phyloP scores from a whole-genome alignment of 2,113 vertebrate species.

The Dromaius novaehollandiae region DNA sequence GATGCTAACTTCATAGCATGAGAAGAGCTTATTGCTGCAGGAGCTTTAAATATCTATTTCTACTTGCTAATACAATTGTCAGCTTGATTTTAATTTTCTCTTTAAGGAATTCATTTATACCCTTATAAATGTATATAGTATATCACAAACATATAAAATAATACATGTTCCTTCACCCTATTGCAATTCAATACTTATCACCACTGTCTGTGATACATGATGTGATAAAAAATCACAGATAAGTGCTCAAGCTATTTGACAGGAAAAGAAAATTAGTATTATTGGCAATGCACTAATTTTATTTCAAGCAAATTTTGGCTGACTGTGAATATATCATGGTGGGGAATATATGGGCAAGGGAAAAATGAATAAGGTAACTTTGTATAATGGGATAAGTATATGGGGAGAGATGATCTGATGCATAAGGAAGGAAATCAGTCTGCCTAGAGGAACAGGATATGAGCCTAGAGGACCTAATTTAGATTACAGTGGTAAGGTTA shows the following conservation, averaged over 20 bases:
- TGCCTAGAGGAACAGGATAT: neutral
- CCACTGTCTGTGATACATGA: neutral
- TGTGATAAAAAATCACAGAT: neutral
- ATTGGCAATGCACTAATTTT: neutral
- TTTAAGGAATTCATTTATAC: neutral
- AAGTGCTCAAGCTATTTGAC: neutral
- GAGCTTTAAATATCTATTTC: neutral
- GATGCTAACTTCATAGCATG: neutral
- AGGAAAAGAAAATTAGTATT: neutral
- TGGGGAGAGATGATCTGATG: neutral
- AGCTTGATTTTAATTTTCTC: neutral
- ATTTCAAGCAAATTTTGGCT: neutral
- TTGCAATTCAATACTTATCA: neutral
- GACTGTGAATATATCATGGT: neutral
- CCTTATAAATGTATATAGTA: neutral
- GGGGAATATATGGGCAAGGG: neutral
- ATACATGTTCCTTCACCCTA: neutral
- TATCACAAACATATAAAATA: neutral
- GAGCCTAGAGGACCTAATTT: neutral
- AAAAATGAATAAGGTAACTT: neutral
- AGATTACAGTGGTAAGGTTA: neutral
- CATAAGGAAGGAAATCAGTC: neutral
- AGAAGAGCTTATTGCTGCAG: neutral
- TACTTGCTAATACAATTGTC: neutral
- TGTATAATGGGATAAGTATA: neutral